Conservation (phyloP, 2,888 invertebrate species). For the Pecten maximus region DNA sequence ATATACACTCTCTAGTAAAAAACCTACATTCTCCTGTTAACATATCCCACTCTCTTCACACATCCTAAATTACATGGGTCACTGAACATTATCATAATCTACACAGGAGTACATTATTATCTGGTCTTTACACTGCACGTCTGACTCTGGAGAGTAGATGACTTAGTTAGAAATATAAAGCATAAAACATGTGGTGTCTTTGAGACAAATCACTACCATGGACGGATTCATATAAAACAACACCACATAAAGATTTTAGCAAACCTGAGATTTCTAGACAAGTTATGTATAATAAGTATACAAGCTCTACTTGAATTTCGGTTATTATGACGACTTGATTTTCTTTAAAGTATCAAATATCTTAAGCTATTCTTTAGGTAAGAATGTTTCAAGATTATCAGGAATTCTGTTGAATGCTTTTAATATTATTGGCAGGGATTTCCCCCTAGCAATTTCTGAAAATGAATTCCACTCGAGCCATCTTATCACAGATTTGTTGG, state of each 20-base stretch:
- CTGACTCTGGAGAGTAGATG: neutral
- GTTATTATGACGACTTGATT: neutral
- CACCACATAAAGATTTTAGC: neutral
- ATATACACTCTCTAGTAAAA: neutral
- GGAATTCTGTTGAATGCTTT: neutral
- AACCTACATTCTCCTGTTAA: neutral
- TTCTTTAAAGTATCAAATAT: neutral
- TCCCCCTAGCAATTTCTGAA: neutral
- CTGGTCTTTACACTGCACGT: too few species aligned
- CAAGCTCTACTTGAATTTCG: neutral
- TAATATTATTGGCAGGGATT: neutral
- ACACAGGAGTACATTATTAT: too few species aligned
- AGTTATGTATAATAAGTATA: neutral
- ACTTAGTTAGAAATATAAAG: neutral
- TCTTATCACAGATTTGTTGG: slow-evolving; percentile 23
- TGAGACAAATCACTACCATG: slow-evolving; percentile 7
- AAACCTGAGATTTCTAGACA: slow-evolving; percentile 27
- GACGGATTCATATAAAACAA: slow-evolving; percentile 17
- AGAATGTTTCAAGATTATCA: neutral
- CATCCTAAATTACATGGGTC: too few species aligned
- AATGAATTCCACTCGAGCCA: neutral
- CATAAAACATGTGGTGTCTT: slow-evolving; percentile 2
- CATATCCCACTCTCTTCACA: too few species aligned
- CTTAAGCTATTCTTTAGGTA: too few species aligned
- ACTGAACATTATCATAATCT: too few species aligned